Evolutionary conservation across 2,888 invertebrate genomes (phyloP).

Genomic region (Hedya salicella): DNA sequence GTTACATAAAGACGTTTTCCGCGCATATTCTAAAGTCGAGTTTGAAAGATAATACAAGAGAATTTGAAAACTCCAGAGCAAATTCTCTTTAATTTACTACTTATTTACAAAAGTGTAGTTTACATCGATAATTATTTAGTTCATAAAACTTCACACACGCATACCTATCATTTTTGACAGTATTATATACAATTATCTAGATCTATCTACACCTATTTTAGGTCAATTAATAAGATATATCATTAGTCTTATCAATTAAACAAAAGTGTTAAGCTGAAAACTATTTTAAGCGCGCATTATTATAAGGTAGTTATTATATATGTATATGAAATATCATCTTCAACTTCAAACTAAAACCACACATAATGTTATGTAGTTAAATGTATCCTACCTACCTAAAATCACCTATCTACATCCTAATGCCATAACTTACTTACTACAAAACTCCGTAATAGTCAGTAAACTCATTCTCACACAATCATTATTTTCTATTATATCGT

Average conservation of each 20-base stretch:
- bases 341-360: no score
- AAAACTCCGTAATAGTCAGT: constrained; percentile 1
- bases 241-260: constrained; percentile 5
- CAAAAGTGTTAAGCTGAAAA: background rate
- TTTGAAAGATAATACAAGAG: background rate
- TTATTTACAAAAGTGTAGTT: constrained; percentile 22
- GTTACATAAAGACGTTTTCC: no score
- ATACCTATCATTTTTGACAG: constrained; percentile 16
- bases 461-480: background rate
- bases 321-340: no score
- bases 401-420: no score
- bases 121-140: background rate
- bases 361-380: no score
- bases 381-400: no score
- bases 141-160: constrained; percentile 30
- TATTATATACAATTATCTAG: constrained; percentile 21
- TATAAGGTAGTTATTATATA: no score
- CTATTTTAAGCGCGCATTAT: background rate
- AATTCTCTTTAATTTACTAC: constrained; percentile 3
- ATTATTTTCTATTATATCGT: constrained; percentile 31
- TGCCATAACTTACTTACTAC: background rate
- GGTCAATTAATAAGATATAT: background rate
- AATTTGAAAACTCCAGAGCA: background rate
- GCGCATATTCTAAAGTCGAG: background rate
- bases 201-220: background rate